Conservation (phyloP, 2,888 invertebrate genomes). For the Glomeris marginata region DNA sequence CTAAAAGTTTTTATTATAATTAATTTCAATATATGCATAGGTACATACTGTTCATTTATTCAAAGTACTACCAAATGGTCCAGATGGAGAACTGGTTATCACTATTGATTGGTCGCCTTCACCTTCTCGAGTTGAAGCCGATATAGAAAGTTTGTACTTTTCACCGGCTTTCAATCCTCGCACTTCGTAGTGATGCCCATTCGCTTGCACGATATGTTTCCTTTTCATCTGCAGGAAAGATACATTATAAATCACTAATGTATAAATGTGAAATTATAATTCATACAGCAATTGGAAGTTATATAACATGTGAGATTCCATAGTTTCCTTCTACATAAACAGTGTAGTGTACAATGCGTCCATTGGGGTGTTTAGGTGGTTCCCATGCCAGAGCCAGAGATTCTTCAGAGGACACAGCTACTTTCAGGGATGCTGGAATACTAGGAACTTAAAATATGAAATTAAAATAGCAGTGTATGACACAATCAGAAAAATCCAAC, state of each 20-base stretch:
- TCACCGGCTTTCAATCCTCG: not conserved
- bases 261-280: not conserved
- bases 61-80: not conserved
- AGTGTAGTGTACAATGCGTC: slow-evolving; percentile 9
- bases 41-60: not conserved
- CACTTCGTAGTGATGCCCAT: slow-evolving; percentile 3
- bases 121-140: slow-evolving; percentile 6
- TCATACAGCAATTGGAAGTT: not conserved
- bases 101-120: slow-evolving; percentile 3
- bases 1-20: not conserved
- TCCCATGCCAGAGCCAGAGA: slow-evolving; percentile 5
- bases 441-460: slow-evolving; percentile 3
- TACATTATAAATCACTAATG: not conserved
- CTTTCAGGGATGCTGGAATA: slow-evolving; percentile 7
- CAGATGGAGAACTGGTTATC: not conserved
- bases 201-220: slow-evolving; percentile 1
- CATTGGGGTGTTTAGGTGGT: slow-evolving; percentile 5
- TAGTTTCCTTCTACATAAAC: slow-evolving; percentile 6
- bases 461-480: too few relatives aligned
- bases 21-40: not conserved
- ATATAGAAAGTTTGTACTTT: slow-evolving; percentile 2
- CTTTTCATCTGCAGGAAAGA: slow-evolving; percentile 3
- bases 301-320: too few relatives aligned
- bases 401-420: slow-evolving; percentile 2
- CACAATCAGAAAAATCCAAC: too few relatives aligned